Percentiles rank a stretch among this genome's conserved stretches.
Conservation (phyloP, 2,797 vertebrate genomes). For the Ptychadena robeensis region DNA sequence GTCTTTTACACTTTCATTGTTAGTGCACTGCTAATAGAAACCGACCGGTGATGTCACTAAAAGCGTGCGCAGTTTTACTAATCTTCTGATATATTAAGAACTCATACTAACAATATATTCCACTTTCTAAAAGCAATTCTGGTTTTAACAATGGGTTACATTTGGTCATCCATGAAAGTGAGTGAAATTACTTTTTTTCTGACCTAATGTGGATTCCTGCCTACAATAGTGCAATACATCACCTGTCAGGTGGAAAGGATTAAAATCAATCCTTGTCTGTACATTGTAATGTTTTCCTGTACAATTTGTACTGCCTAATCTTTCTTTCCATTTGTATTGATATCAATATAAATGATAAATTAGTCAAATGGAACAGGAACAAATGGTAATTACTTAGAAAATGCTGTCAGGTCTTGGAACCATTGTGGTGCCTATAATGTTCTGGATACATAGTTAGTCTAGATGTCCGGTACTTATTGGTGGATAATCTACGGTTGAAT, state of each 20-base stretch:
- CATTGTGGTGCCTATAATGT: conserved; percentile 39
- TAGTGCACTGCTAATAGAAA: no score
- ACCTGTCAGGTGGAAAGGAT: conserved; percentile 46
- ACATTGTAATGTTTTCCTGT: conserved; percentile 20
- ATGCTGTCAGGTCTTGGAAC: conserved; percentile 14
- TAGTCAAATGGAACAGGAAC: conserved; percentile 28
- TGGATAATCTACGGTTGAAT: not conserved
- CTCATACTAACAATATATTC: not conserved
- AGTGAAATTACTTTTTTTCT: conserved; percentile 13
- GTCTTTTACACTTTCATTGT: no score
- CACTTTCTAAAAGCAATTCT: not conserved
- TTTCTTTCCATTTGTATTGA: conserved; percentile 32
- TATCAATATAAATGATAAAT: conserved; percentile 51
- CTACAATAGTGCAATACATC: conserved; percentile 44
- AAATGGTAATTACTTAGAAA: conserved; percentile 40
- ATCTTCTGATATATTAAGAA: not conserved
- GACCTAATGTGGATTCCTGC: conserved; percentile 24
- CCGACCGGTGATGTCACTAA: not conserved
- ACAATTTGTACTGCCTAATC: conserved; percentile 38
- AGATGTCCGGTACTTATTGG: not conserved
- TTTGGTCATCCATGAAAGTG: conserved; percentile 27
- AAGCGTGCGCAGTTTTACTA: not conserved
- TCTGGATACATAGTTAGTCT: not conserved
- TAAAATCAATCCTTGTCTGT: conserved; percentile 56
- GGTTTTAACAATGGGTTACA: conserved; percentile 8